phyloP scores from a whole-genome alignment of 2,888 invertebrate species.

The Drosophila longiperda region DNA sequence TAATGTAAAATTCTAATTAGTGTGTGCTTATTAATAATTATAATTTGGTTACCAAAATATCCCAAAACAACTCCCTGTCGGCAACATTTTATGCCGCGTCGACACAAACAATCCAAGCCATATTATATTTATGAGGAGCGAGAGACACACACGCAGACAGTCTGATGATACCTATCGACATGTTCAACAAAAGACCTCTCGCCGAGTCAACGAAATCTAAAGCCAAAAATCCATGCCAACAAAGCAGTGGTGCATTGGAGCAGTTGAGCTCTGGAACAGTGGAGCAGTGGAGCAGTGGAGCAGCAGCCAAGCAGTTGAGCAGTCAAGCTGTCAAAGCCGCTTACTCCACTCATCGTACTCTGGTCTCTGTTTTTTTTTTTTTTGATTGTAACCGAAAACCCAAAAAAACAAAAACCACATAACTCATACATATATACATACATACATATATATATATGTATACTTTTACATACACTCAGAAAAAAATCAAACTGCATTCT shows the following conservation, averaged over 20 bases:
- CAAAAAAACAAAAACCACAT: conserved; percentile 18
- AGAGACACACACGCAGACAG: conserved; percentile 17
- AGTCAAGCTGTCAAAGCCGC: conserved; percentile 58
- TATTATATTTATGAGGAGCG: conserved; percentile 66
- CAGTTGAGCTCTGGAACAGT: conserved; percentile 8
- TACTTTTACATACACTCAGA: not conserved
- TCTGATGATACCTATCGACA: conserved; percentile 21
- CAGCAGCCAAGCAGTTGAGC: conserved; percentile 1
- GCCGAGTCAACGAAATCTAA: conserved; percentile 74
- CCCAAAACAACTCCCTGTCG: conserved; percentile 12
- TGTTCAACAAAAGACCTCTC: conserved; percentile 60
- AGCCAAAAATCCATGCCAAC: conserved; percentile 58
- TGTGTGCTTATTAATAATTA: conserved; percentile 66
- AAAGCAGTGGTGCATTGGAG: conserved; percentile 17
- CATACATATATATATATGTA: not conserved
- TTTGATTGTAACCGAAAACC: conserved; percentile 25
- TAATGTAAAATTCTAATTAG: conserved; percentile 67
- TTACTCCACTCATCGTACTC: conserved; percentile 52
- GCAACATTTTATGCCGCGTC: conserved; percentile 46
- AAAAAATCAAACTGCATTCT: not conserved
- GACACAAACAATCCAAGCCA: conserved; percentile 46
- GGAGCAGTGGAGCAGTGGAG: conserved; percentile 20
- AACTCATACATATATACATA: conserved; percentile 11
- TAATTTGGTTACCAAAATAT: conserved; percentile 35
- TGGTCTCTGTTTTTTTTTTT: not conserved